A percentile compares a stretch with the other conserved stretches of the same genome.
Conservation (phyloP, 2,797 vertebrate genomes). For the Clamator glandarius region DNA sequence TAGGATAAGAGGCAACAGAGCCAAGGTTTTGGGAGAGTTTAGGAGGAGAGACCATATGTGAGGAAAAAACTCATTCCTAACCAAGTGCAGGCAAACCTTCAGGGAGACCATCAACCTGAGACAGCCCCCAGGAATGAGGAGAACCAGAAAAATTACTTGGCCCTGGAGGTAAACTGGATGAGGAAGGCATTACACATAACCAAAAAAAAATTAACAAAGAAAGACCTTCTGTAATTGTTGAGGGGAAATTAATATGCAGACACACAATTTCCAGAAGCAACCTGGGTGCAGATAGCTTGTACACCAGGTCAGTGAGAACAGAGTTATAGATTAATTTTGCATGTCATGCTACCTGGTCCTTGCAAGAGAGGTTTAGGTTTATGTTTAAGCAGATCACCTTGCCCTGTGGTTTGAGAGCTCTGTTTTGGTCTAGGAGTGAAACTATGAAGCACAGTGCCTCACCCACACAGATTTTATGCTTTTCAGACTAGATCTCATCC, state of each 20-base stretch:
- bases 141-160: background rate
- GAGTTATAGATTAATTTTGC: background rate
- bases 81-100: background rate
- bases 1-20: background rate
- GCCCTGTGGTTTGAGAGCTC: background rate
- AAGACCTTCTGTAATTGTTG: background rate
- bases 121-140: background rate
- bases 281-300: background rate
- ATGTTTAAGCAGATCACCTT: background rate
- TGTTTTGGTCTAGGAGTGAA: background rate
- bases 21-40: background rate
- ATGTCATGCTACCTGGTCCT: background rate
- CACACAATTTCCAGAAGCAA: background rate
- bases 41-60: background rate
- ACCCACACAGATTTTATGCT: background rate
- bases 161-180: background rate
- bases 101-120: rapidly evolving
- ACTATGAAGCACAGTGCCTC: background rate
- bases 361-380: background rate
- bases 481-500: background rate
- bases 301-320: background rate
- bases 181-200: background rate
- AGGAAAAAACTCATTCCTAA: background rate
- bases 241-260: background rate
- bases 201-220: background rate